Conservation (phyloP, 2,797 vertebrate genomes). For the Chrosomus eos region DNA sequence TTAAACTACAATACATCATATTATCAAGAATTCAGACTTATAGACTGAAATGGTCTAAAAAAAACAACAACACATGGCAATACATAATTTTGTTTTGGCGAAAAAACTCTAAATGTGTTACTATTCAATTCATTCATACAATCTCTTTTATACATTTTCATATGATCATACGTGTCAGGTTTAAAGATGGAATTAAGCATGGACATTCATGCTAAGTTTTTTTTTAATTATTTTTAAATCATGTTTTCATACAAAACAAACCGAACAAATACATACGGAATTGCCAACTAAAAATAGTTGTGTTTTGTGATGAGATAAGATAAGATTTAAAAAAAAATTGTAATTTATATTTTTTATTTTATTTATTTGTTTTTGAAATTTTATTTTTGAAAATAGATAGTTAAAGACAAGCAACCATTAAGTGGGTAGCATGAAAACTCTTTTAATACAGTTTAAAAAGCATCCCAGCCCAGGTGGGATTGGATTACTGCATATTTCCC, state of each 20-base stretch:
- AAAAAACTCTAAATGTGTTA: not conserved
- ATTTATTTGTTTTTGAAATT: not conserved
- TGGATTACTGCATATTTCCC: not conserved
- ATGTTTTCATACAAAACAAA: not conserved
- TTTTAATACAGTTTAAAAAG: not conserved
- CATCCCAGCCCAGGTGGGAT: not conserved
- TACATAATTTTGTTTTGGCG: not conserved
- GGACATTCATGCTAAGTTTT: no score
- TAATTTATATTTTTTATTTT: not conserved
- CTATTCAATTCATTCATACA: not conserved
- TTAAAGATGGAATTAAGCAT: not conserved
- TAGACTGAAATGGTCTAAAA: not conserved
- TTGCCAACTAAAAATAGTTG: not conserved
- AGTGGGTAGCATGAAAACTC: not conserved
- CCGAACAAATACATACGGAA: not conserved
- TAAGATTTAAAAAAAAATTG: no score
- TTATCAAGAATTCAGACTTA: not conserved
- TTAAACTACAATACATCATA: not conserved
- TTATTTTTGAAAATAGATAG: not conserved
- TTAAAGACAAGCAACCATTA: not conserved
- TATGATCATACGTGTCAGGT: not conserved
- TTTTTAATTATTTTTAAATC: no score
- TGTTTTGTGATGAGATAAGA: no score
- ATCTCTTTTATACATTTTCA: not conserved
- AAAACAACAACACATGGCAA: not conserved